Conservation (phyloP, 2,113 vertebrate genomes). For the Manacus vitellinus region DNA sequence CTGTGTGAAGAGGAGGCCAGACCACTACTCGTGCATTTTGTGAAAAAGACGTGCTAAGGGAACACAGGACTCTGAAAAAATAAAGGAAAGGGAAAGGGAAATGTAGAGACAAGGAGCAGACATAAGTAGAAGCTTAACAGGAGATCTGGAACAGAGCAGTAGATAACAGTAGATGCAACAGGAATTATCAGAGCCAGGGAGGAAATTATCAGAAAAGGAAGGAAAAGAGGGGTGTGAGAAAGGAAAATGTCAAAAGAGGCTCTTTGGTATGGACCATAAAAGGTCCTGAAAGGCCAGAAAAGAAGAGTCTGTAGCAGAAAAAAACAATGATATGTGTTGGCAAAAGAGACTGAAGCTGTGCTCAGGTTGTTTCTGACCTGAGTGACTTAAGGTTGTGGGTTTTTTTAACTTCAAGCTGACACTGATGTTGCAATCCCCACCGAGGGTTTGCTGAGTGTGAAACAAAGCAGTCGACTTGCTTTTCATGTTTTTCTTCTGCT, state of each 20-base stretch:
- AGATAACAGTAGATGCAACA: not conserved
- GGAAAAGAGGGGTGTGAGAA: not conserved
- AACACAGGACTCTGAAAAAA: not conserved
- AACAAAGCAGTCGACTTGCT: slow-evolving; percentile 24
- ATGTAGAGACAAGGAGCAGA: not conserved
- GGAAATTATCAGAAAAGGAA: not conserved
- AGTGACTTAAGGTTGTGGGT: not conserved
- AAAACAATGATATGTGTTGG: not conserved
- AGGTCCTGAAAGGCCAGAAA: not conserved
- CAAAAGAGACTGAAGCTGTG: not conserved
- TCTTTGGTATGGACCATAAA: not conserved
- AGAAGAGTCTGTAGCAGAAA: not conserved
- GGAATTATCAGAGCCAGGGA: not conserved
- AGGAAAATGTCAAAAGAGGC: not conserved
- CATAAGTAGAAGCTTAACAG: not conserved
- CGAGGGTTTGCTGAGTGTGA: not conserved
- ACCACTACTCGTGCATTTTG: not conserved
- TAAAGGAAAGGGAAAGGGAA: not conserved
- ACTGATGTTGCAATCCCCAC: not conserved
- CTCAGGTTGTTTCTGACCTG: not conserved
- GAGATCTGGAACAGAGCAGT: not conserved
- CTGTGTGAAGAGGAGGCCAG: not conserved
- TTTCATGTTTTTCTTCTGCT: slow-evolving; percentile 33
- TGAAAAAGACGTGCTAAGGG: not conserved
- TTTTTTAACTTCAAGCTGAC: not conserved